Percentiles rank a stretch among this genome's conserved stretches.
These are phyloP conservation scores for Eilema caniola DNA, from an alignment of 2,888 invertebrate species.

Conservation along the genomic window DNA sequence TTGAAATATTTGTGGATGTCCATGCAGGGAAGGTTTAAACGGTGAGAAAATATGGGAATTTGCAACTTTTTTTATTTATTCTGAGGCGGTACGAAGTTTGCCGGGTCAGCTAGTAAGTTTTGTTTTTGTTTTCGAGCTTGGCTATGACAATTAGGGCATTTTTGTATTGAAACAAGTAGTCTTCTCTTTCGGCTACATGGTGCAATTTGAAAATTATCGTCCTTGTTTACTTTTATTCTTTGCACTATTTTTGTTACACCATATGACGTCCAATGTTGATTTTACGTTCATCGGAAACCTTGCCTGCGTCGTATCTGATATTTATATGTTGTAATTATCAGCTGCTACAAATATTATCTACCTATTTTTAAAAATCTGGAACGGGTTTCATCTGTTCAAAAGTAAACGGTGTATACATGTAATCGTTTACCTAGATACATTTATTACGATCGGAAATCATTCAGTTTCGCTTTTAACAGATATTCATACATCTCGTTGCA, in stretches of 20 bases:
- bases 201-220: slow-evolving; percentile 15
- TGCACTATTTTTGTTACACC: slow-evolving; percentile 42
- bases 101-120: slow-evolving; percentile 29
- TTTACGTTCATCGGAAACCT: slow-evolving; percentile 40
- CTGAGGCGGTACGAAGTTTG: too few species aligned
- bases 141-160: slow-evolving; percentile 1
- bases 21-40: too few species aligned
- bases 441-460: slow-evolving; percentile 78
- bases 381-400: slow-evolving; percentile 72
- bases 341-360: slow-evolving; percentile 56
- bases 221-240: slow-evolving; percentile 16
- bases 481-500: slow-evolving; percentile 25
- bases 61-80: too few species aligned
- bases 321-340: slow-evolving; percentile 58
- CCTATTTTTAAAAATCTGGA: slow-evolving; percentile 66
- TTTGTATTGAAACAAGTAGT: background rate
- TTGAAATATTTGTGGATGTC: too few species aligned
- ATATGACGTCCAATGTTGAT: slow-evolving; percentile 47
- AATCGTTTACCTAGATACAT: slow-evolving; percentile 68
- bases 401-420: slow-evolving; percentile 63
- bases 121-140: background rate
- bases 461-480: slow-evolving; percentile 64
- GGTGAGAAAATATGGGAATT: too few species aligned
- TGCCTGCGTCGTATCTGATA: slow-evolving; percentile 40
- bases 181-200: background rate